Percentiles rank a stretch among this genome's conserved stretches.
These are phyloP conservation scores for Anniella stebbinsi DNA, from an alignment of 2,797 vertebrate species.

Conservation along the genomic window DNA sequence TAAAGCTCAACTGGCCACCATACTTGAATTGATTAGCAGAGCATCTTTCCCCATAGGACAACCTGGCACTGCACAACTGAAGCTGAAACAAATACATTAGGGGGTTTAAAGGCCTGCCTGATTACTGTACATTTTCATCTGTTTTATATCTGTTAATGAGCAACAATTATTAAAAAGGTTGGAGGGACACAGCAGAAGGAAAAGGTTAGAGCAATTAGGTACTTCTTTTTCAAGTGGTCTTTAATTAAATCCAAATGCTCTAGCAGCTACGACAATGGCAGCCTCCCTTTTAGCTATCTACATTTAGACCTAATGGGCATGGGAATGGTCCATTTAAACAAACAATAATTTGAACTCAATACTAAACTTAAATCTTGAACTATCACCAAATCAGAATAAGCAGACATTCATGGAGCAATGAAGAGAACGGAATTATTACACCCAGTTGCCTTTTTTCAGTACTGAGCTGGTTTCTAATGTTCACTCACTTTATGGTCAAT, in stretches of 20 bases:
- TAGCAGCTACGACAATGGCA: background rate
- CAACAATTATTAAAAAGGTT: conserved; percentile 12
- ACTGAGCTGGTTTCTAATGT: background rate
- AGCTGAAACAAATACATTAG: conserved; percentile 4
- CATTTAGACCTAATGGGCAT: background rate
- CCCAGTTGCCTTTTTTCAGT: background rate
- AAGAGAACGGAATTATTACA: background rate
- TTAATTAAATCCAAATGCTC: conserved; percentile 14
- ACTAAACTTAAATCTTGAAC: conserved; percentile 5
- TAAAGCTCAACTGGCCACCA: conserved; percentile 1
- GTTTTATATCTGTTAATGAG: background rate
- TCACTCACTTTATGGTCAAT: background rate
- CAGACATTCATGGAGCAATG: background rate
- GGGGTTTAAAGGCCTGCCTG: conserved; percentile 18
- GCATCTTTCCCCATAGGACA: background rate
- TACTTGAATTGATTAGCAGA: background rate
- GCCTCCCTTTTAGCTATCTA: background rate
- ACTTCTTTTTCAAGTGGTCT: background rate
- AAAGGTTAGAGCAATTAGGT: conserved; percentile 8
- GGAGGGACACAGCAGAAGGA: background rate
- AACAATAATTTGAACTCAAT: background rate
- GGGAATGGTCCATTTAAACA: background rate
- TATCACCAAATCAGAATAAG: background rate
- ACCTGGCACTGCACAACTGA: background rate
- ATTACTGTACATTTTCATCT: conserved; percentile 17